Base-by-base conservation (phyloP, 1,140 invertebrate genomes). In the Euura lappo region DNA sequence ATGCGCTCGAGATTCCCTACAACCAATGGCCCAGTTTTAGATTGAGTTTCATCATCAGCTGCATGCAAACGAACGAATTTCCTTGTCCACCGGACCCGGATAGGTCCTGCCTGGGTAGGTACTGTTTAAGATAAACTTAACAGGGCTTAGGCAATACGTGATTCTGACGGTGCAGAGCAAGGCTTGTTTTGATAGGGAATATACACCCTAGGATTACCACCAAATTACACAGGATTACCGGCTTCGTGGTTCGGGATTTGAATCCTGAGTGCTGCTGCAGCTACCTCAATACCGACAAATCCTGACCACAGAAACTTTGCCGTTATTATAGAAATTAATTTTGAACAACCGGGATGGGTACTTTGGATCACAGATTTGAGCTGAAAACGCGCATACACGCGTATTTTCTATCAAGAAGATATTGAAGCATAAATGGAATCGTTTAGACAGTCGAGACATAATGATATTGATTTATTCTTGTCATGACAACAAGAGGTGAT, bases 211-310 rank as follows among this genome's bases (percentile, higher is more conserved):
- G 77, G 80, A 80, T 82, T 81, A 82, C 81, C 79, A 81, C 64
- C 74, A 79, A 81, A 82, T 82, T 79, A 80, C 80, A 81, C 74
- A 72, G 76, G 79, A 82, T 82, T 77, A 80, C 74, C 71, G 70
- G 70, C 51, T 46, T 64, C 66, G 13, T 13, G 65, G 44, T 60
- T 60, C 51, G 51, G 51, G 51, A 60, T 60, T 60, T n/a, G 51
- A 60, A n/a, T 1, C 4, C 51, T 6, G 13, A 60, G 51, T 60
- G 51, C 51, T 60, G 13, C 51, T 6, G 51, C 28, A 28, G 28
- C 13, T n/a, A n/a, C 51, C 51, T 60, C 51, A 60, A 60, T 60
- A 8, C 51, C 10, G 51, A n/a, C 51, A 60, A 60, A 60, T 60
- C 13, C 6, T 6, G 51, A 3, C 51, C 3, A 60, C 3, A 8